Evolutionary conservation across 1,140 invertebrate genomes (phyloP), one percentile per base, ranked within the genome.

Genomic region (Drosophila tristis): DNA sequence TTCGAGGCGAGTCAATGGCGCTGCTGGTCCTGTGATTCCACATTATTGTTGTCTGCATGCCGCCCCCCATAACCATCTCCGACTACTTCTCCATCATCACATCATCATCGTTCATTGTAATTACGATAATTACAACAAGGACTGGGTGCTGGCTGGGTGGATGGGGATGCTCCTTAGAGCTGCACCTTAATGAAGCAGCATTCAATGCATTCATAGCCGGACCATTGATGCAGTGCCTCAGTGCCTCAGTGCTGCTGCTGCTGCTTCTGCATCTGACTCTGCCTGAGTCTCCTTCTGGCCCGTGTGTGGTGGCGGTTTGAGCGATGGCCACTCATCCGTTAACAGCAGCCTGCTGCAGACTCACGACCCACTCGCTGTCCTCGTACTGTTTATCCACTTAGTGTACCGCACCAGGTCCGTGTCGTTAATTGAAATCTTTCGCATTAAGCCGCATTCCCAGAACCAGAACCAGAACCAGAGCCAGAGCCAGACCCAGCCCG

Each of bases 381-480:
- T 58, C 43, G 53, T 48, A 47, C 71, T 76, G 74, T 79, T 87
- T 89, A 87, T 89, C 84, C 82, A 87, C 74, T 87, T 87, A 87
- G 66, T 89, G 66, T 79, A 62, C 48, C 84, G 54, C 56, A 64
- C 56, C 53, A 56, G 64, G 63, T 78, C 55, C 74, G 71, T 71
- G 72, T 61, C 79, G 72, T 87, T 87, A 87, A 87, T 87, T 87
- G 84, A 87, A 87, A 87, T 89, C 84, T 87, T 86, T 70, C 57
- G 78, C 82, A 86, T 86, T 86, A 87, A 86, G 67, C 51, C 48
- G 59, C 68, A 54, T 53, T 71, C 64, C 43, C 51, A 15, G 29
- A 44, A 31, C 8, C 48, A 16, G 4, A 31, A 15, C 3, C 31
- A 11, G 31, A 0, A 9, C 15, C 1, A 20, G n/a, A n/a, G n/a